Percentiles rank a stretch among this genome's conserved stretches.
phyloP scores from a whole-genome alignment of 2,888 invertebrate species.

The Pyralis farinalis region DNA sequence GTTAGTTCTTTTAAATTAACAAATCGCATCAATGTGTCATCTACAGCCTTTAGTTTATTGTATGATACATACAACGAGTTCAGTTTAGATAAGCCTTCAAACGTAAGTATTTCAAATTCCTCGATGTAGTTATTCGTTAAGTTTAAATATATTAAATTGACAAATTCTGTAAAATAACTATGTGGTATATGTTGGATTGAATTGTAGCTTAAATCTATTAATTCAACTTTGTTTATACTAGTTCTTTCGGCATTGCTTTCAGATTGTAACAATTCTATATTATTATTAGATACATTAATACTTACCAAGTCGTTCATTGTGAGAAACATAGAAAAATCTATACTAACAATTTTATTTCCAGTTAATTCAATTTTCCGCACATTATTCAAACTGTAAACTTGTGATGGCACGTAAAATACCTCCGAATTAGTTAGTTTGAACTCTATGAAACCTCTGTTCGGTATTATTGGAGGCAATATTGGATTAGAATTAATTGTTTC shows the following conservation, averaged over 20 bases:
- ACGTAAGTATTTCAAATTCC: slow-evolving; percentile 10
- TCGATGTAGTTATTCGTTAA: slow-evolving; percentile 10
- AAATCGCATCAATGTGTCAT: no score
- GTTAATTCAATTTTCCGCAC: not conserved
- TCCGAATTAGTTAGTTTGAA: not conserved
- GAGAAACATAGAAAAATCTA: not conserved
- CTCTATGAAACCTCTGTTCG: not conserved
- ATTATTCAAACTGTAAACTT: not conserved
- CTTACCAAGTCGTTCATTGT: not conserved
- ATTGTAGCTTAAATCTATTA: slow-evolving; percentile 19
- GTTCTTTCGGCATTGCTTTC: not conserved
- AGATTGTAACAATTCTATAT: slow-evolving; percentile 8
- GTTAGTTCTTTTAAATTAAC: no score
- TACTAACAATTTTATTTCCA: not conserved
- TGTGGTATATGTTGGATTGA: slow-evolving; percentile 14
- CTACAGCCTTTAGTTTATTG: no score
- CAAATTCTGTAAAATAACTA: slow-evolving; percentile 13
- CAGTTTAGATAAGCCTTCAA: slow-evolving; percentile 1
- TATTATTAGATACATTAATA: slow-evolving; percentile 10
- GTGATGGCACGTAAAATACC: not conserved
- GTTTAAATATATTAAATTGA: slow-evolving; percentile 14
- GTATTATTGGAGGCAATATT: not conserved
- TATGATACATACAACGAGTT: no score
- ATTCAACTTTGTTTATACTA: not conserved
- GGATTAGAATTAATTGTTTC: not conserved